These are phyloP conservation scores for Perithous albicinctus DNA, from an alignment of 2,888 invertebrate genomes.

Conservation along the genomic window DNA sequence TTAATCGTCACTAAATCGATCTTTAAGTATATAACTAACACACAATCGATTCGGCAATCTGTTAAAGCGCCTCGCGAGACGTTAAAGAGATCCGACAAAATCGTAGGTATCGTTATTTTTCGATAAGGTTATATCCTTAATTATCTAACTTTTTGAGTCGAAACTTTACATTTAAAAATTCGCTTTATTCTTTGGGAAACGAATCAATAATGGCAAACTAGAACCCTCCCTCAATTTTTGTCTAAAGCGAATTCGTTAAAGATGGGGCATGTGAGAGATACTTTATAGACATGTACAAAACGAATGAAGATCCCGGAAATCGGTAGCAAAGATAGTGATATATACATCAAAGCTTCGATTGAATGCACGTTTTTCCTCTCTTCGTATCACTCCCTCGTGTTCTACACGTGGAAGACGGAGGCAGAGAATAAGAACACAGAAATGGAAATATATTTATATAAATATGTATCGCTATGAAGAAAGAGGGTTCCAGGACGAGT, in stretches of 20 bases:
- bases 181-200: not conserved
- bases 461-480: not conserved
- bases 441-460: slow-evolving; percentile 24
- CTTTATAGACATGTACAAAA: not conserved
- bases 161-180: not conserved
- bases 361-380: slow-evolving; percentile 66
- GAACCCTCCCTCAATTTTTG: not conserved
- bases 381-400: not conserved
- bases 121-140: too few relatives aligned
- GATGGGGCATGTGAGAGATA: not conserved
- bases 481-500: not conserved
- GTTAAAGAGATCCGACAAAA: too few relatives aligned
- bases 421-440: not conserved
- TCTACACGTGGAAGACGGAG: too few relatives aligned
- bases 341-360: slow-evolving; percentile 78
- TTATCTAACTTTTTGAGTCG: too few relatives aligned
- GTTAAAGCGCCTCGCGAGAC: too few relatives aligned
- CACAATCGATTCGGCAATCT: slow-evolving; percentile 14
- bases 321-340: slow-evolving; percentile 73
- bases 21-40: slow-evolving; percentile 26
- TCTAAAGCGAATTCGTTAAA: not conserved
- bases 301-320: slow-evolving; percentile 8
- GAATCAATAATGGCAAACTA: not conserved
- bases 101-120: too few relatives aligned
- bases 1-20: slow-evolving; percentile 46